Evolutionary conservation across 2,797 vertebrate species (phyloP).

Genomic region (Fratercula arctica): DNA sequence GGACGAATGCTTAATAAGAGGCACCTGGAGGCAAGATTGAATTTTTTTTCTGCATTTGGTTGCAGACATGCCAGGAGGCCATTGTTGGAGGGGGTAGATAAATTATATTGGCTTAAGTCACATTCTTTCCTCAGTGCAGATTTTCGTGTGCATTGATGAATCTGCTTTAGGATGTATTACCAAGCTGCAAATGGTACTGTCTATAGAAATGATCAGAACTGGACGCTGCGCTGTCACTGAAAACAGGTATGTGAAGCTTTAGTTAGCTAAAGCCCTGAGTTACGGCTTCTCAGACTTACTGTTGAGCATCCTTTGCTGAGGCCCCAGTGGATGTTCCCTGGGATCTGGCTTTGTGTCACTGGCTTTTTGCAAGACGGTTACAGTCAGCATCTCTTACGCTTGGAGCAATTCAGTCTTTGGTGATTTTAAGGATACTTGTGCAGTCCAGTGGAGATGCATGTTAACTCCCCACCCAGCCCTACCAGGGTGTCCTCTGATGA

Average conservation of each 20-base stretch:
- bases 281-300: not conserved
- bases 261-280: not conserved
- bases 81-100: fast-evolving
- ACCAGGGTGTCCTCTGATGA: not conserved
- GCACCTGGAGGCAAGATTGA: not conserved
- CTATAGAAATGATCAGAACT: not conserved
- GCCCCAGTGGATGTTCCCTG: not conserved
- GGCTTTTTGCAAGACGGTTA: not conserved
- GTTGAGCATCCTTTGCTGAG: not conserved
- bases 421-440: not conserved
- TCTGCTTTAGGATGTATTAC: not conserved
- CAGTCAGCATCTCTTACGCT: not conserved
- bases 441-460: not conserved
- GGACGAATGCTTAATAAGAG: not conserved
- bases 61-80: not conserved
- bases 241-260: not conserved
- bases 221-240: not conserved
- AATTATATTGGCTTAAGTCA: not conserved
- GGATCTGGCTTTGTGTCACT: not conserved
- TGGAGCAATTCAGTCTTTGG: not conserved
- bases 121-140: not conserved
- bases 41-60: not conserved
- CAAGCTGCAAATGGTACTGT: not conserved
- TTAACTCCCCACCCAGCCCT: not conserved
- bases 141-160: not conserved